phyloP scores from a whole-genome alignment of 2,113 vertebrate genomes.

The Pardalotus punctatus region DNA sequence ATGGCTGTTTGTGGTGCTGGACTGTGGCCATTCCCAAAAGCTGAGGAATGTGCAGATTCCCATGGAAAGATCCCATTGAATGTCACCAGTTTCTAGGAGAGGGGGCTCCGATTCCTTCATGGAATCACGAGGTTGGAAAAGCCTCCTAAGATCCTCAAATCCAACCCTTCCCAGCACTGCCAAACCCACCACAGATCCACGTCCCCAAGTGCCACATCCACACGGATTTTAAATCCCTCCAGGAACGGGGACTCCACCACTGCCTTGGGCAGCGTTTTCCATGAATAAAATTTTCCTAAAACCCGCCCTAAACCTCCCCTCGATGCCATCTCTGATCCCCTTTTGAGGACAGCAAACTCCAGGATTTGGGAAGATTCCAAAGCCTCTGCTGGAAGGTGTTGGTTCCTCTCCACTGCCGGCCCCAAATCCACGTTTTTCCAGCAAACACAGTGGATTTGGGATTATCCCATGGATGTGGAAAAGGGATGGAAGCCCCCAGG shows the following conservation, averaged over 20 bases:
- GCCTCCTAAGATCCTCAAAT: no score
- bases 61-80: no score
- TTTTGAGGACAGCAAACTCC: not conserved
- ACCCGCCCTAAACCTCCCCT: no score
- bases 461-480: accelerated
- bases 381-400: not conserved
- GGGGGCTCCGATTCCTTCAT: not conserved
- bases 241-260: not conserved
- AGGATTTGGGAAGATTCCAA: not conserved
- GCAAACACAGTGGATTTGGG: accelerated
- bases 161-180: not conserved
- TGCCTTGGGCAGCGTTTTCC: not conserved
- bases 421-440: not conserved
- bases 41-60: not conserved
- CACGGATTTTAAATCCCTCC: not conserved
- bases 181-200: not conserved
- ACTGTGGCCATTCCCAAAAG: not conserved
- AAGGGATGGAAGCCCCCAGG: not conserved
- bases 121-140: not conserved
- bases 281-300: not conserved
- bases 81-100: no score
- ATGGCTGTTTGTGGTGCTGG: not conserved
- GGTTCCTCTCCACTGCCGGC: not conserved
- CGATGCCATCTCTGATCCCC: no score
- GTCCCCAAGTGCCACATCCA: not conserved